A percentile compares a stretch with the other conserved stretches of the same genome.
Evolutionary conservation across 2,113 vertebrate genomes (phyloP).

Genomic region (Myxocyprinus asiaticus): DNA sequence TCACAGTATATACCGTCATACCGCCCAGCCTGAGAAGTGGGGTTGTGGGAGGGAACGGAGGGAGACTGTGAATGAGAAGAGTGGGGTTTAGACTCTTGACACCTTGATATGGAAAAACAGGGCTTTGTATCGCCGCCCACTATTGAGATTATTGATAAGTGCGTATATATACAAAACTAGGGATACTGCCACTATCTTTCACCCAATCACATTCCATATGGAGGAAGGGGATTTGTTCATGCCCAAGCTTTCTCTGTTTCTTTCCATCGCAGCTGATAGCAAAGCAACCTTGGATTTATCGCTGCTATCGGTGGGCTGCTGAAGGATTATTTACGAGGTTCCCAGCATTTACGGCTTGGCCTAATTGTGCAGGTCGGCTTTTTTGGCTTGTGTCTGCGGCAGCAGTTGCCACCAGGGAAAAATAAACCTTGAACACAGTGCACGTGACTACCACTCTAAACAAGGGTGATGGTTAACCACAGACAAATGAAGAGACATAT

Average conservation of each 20-base stretch:
- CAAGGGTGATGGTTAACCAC: slow-evolving; percentile 33
- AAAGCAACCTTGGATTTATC: slow-evolving; percentile 69
- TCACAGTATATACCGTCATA: too few relatives aligned
- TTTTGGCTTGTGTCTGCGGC: slow-evolving; percentile 47
- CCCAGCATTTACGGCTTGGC: slow-evolving; percentile 45
- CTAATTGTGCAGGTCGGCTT: slow-evolving; percentile 54
- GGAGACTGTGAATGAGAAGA: too few relatives aligned
- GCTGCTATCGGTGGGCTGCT: slow-evolving; percentile 3
- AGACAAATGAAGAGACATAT: slow-evolving; percentile 20
- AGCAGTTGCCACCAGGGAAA: slow-evolving; percentile 19
- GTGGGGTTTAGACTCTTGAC: slow-evolving; percentile 6
- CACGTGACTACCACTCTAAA: slow-evolving; percentile 33
- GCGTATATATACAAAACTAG: background rate
- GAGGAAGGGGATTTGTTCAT: slow-evolving; percentile 18
- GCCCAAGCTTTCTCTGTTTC: too few relatives aligned
- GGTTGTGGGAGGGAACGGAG: too few relatives aligned
- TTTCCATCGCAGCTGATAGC: slow-evolving; percentile 41
- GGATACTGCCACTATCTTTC: background rate
- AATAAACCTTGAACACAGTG: slow-evolving; percentile 25
- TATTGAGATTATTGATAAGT: background rate
- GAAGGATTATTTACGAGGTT: slow-evolving; percentile 58
- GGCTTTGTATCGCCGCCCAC: background rate
- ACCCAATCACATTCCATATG: background rate
- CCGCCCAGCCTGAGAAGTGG: too few relatives aligned
- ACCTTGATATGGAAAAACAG: slow-evolving; percentile 32